Base-by-base conservation (phyloP, 2,888 invertebrate species). In the Blastobasis lacticolella region DNA sequence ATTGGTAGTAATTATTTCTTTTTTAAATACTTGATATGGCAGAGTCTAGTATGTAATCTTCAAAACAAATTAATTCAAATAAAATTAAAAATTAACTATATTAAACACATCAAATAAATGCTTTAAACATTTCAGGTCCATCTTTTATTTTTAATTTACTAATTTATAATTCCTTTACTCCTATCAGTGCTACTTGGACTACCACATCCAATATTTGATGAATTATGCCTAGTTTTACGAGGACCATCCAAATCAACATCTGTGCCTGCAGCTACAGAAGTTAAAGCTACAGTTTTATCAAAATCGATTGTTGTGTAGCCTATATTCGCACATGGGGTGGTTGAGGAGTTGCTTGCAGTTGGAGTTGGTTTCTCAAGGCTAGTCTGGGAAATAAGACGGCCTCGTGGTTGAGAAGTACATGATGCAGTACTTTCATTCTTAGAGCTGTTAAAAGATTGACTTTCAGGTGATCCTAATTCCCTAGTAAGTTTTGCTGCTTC, bases 281-380 rank as follows among this genome's bases (percentile, higher is more conserved):
- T 94, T 38, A 98, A 89, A 36, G 97, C 97, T 50, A 94, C 94
- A 0, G 98, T 98, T 85, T 95, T 95, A 67, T 97, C 94, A 79
- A 98, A 97, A 84, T 98, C 98, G 63, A 98, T 98, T 1, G 95
- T 95, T 6, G 95, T 95, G 73, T 97, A 97, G 49, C 95, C 94
- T 62, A 92, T 89, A 47, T 71, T 74, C 41, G 74, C 69, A 10
- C 50, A 93, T 90, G 56, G 94, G 91, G 75, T 94, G 93, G 59
- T 92, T 9, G 59, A 53, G 4, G 66, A 37, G 5, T 55, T 48
- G 71, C 66, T 57, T 5, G 56, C 50, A 5, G 60, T 53, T 37
- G 69, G 59, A 23, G n/a, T n/a, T 1, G 70, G 56, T 46, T 78
- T 77, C 43, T 86, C 88, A 37, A 75, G 61, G 54, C 85, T 85